Conservation (phyloP, 2,797 vertebrate species). For the Erpetoichthys calabaricus region DNA sequence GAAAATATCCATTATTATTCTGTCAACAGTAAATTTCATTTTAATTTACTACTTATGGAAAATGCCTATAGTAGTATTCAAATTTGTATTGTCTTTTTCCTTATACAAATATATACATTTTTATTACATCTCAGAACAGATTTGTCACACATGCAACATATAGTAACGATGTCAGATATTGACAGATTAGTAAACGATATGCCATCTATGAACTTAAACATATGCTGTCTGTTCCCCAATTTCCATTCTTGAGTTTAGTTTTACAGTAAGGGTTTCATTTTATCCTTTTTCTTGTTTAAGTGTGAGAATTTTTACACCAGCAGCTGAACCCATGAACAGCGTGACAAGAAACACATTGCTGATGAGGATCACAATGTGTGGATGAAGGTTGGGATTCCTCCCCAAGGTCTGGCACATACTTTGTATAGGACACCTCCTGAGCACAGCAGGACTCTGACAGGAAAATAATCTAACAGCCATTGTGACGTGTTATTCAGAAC, state of each 20-base stretch:
- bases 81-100: too few relatives aligned
- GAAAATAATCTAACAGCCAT: slow-evolving; percentile 53
- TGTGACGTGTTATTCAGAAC: slow-evolving; percentile 46
- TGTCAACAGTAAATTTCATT: too few relatives aligned
- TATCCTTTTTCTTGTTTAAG: slow-evolving; percentile 12
- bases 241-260: slow-evolving; percentile 12
- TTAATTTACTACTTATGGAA: too few relatives aligned
- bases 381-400: slow-evolving; percentile 24
- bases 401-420: slow-evolving; percentile 38
- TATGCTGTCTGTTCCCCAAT: too few relatives aligned
- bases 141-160: too few relatives aligned
- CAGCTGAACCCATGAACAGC: slow-evolving; percentile 29
- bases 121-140: too few relatives aligned
- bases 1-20: too few relatives aligned
- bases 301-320: slow-evolving; percentile 26
- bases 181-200: too few relatives aligned
- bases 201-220: too few relatives aligned
- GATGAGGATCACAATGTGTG: slow-evolving; percentile 14
- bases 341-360: slow-evolving; percentile 23
- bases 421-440: slow-evolving; percentile 46
- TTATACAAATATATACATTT: too few relatives aligned
- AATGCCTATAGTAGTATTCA: too few relatives aligned
- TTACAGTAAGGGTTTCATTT: slow-evolving; percentile 21
- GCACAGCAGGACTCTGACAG: slow-evolving; percentile 61
- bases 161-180: too few relatives aligned